Base-by-base conservation (phyloP, 2,113 vertebrate genomes). In the Uria aalge region DNA sequence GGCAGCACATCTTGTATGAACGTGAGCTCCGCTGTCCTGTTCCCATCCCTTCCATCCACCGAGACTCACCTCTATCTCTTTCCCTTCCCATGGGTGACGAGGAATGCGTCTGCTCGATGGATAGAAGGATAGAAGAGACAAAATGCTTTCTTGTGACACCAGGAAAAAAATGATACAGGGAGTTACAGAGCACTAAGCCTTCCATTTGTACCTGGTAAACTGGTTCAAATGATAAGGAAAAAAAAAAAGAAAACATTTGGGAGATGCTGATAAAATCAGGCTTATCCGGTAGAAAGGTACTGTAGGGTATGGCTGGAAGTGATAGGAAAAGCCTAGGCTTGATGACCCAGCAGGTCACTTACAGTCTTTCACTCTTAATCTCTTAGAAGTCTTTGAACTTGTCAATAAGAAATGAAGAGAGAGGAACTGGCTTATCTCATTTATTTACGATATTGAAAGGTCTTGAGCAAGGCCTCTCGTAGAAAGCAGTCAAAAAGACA, bases 311-410 rank as follows among this genome's bases (percentile, higher is more conserved):
- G 96, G 88, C 74, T 97, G 84, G 92, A 87, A 92, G 95, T 92
- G 96, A 97, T 97, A 97, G 96, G 86, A 73, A 80, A 91, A 89
- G 57, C 80, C 78, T 27, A 4, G 38, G 64, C 79, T 94, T 71
- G 90, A 55, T 96, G 96, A 96, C 90, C 93, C 85, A 96, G 95
- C 88, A 77, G 96, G 95, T 96, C 94, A 85, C 82, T 93, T 95
- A 81, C 80, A 95, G 92, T 85, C 94, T 94, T 92, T 91, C 89
- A 75, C 62, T 91, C 80, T 73, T 97, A 96, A 95, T 97, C 92
- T 95, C 69, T 95, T 57, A 8, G 63, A 94, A 93, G 92, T 91
- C 94, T 97, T 96, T 97, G 96, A 96, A 96, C 53, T 90, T 73
- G 95, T 94, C 88, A 84, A 45, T 97, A 90, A 7, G 17, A 94